Base-by-base conservation (phyloP, 1,140 invertebrate species). In the Hyphantria cunea region DNA sequence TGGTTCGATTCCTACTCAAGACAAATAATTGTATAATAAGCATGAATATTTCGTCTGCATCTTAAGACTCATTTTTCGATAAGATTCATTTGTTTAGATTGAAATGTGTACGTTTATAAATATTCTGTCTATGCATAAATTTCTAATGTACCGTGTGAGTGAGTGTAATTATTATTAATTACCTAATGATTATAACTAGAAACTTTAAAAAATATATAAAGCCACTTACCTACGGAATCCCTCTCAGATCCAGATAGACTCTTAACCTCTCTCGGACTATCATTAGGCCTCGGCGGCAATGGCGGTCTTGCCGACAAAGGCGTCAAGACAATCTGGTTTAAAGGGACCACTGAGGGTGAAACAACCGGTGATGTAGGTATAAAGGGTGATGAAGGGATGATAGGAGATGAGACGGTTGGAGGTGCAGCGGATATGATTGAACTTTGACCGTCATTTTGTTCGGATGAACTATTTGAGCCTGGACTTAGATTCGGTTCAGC, bases 401-500 rank as follows among this genome's bases (percentile, higher is more conserved):
- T 45, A 8, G 80, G 76, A 39, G 73, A 74, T 48, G 67, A 70
- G 12, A 76, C 32, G 13, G 64, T 52, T 7, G 70, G 47, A 0
- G 76, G 72, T 0, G 78, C 56, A 0, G 83, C 82, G 13, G 81
- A 80, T 37, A 90, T 88, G 8, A 90, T 88, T 10, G 84, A 88
- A 47, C 82, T 85, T 53, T 89, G 87, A 12, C 70, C 82, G 0
- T 89, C 89, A 48, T 89, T 87, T 14, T 86, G 81, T 60, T 91
- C 87, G 0, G 89, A 91, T 0, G 91, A 91, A 48, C 89, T 91
- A 60, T 91, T 91, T 0, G 89, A 91, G 0, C 89, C 87, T 0
- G 89, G 89, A 67, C 89, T 91, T 6, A 90, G 71, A 7, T 87
- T 88, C 12, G 83, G 80, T 37, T 91, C 89, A 2, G 80, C 82